A percentile compares a stretch with the other conserved stretches of the same genome.
Evolutionary conservation across 2,113 vertebrate genomes (phyloP).

Genomic region (Parus major): DNA sequence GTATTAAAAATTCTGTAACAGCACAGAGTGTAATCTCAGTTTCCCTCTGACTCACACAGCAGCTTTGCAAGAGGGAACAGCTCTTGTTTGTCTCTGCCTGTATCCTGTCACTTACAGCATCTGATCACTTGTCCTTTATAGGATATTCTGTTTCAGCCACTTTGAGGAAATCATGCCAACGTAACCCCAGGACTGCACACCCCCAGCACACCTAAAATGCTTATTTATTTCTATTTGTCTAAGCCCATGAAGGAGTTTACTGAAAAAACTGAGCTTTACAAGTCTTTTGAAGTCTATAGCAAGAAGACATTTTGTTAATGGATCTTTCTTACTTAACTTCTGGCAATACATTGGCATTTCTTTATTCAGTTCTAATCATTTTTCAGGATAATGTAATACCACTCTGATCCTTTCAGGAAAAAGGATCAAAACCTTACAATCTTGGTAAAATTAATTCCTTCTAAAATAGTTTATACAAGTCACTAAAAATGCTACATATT

Average conservation of each 20-base stretch:
- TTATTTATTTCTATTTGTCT: neutral
- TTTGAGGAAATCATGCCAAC: rapidly evolving
- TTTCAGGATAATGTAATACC: neutral
- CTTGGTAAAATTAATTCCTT: neutral
- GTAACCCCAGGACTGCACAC: rapidly evolving
- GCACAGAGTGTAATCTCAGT: neutral
- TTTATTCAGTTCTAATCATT: neutral
- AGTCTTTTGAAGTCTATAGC: neutral
- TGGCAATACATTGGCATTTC: neutral
- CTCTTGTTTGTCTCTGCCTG: neutral
- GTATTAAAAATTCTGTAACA: neutral
- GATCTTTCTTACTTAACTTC: neutral
- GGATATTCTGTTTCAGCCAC: too few species aligned
- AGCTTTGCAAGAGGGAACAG: neutral
- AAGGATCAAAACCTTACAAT: neutral
- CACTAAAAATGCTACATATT: neutral
- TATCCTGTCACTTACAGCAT: neutral
- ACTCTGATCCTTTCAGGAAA: neutral
- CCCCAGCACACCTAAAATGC: neutral
- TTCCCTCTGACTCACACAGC: neutral
- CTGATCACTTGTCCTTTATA: rapidly evolving
- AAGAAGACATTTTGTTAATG: neutral
- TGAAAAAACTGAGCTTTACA: neutral
- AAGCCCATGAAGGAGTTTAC: neutral
- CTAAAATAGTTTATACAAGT: neutral